Evolutionary conservation across 1,140 invertebrate species (phyloP).

Genomic region (Hyposmocoma kahamanoa): DNA sequence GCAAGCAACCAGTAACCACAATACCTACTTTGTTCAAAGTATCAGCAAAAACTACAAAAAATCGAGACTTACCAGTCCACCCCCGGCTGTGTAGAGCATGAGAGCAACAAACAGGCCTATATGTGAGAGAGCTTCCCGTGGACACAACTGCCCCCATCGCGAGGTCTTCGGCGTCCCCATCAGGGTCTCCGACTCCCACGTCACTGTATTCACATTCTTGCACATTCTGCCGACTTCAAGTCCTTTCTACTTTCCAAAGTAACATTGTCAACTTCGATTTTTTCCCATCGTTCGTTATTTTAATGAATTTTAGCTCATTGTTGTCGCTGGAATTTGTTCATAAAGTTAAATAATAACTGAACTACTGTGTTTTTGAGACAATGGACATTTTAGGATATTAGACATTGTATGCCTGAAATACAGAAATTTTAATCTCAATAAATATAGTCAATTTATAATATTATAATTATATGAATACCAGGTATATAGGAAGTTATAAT

Average conservation of each 20-base stretch:
- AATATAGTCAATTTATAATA: neutral
- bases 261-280: slow-evolving; percentile 13
- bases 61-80: slow-evolving; percentile 81
- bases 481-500: neutral
- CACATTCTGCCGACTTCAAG: slow-evolving; percentile 37
- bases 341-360: neutral
- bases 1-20: too few relatives aligned
- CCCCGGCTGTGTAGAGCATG: slow-evolving; percentile 82
- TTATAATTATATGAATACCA: neutral
- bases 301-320: too few relatives aligned
- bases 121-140: slow-evolving; percentile 79
- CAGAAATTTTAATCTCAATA: neutral
- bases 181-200: slow-evolving; percentile 68
- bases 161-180: slow-evolving; percentile 51
- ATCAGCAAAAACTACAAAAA: slow-evolving; percentile 4
- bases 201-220: slow-evolving; percentile 51
- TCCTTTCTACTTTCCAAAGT: slow-evolving; percentile 15
- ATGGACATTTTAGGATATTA: neutral
- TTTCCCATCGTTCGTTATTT: neutral
- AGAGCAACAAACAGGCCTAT: slow-evolving; percentile 80
- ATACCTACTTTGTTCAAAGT: too few relatives aligned
- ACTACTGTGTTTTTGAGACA: neutral
- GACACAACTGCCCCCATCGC: slow-evolving; percentile 65
- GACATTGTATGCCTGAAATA: neutral
- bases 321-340: neutral